Conservation (phyloP, 92 coral and sea anemone species). For the Diadumene lineata region DNA sequence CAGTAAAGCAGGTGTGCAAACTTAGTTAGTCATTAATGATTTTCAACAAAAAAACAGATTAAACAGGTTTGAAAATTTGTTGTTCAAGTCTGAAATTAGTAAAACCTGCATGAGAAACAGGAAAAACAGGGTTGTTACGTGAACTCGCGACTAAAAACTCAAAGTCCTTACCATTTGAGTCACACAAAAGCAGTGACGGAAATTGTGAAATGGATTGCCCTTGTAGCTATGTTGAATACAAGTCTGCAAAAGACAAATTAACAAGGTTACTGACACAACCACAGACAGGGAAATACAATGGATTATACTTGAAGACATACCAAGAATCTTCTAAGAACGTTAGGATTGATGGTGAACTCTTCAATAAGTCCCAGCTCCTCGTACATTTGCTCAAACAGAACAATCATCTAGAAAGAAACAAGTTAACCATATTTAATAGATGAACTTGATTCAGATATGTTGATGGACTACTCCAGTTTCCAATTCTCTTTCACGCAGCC, state of each 20-base stretch:
- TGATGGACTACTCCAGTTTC: too few species aligned
- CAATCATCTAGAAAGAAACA: conserved; percentile 50
- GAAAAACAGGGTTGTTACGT: background rate
- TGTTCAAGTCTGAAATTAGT: conserved; percentile 50
- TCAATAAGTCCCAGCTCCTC: conserved; percentile 69
- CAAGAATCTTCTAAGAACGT: conserved; percentile 63
- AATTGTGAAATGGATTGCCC: conserved; percentile 76
- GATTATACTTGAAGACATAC: conserved; percentile 26
- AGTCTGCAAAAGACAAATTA: conserved; percentile 31
- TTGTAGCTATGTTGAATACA: conserved; percentile 68
- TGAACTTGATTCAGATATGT: too few species aligned
- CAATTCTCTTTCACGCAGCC: too few species aligned
- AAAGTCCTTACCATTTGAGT: conserved; percentile 71
- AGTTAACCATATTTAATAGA: background rate
- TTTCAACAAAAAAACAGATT: too few species aligned
- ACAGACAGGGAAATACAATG: background rate
- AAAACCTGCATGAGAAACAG: background rate
- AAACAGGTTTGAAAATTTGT: too few species aligned
- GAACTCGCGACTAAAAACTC: background rate
- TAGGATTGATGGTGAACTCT: conserved; percentile 62
- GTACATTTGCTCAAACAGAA: conserved; percentile 71
- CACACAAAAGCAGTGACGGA: conserved; percentile 81
- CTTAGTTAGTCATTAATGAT: too few species aligned
- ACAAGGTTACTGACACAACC: background rate
- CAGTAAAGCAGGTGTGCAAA: too few species aligned